Conservation (phyloP, 1,140 invertebrate species). For the Oscheius sp. region DNA sequence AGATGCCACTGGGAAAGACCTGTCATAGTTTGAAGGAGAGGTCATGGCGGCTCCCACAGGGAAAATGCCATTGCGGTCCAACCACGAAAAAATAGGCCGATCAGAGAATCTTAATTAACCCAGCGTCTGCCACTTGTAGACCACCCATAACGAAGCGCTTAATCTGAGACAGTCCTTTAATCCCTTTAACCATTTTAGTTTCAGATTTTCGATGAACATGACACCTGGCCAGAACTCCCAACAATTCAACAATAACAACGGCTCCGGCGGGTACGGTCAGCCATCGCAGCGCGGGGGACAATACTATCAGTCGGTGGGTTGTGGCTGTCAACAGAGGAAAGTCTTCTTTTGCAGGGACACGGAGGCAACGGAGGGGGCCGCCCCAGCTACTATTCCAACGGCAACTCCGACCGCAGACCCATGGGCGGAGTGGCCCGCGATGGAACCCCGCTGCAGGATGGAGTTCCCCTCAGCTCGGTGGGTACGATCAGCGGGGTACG, state of each 20-base stretch:
- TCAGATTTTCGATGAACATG: conserved; percentile 4
- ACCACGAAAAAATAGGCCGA: too few relatives aligned
- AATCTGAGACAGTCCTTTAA: not conserved
- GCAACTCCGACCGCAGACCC: conserved; percentile 13
- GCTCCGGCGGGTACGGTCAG: not conserved
- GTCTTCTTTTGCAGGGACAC: too few relatives aligned
- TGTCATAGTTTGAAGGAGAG: too few relatives aligned
- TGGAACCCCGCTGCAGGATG: conserved; percentile 23
- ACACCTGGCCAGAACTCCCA: not conserved
- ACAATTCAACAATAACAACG: not conserved
- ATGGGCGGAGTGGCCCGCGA: conserved; percentile 10
- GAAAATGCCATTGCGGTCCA: too few relatives aligned
- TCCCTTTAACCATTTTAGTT: not conserved
- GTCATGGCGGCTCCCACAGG: too few relatives aligned
- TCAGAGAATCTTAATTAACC: too few relatives aligned
- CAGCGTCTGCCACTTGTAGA: too few relatives aligned
- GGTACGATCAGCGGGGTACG: not conserved
- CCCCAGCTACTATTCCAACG: not conserved
- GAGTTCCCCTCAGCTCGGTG: conserved; percentile 27
- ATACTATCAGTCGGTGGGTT: not conserved
- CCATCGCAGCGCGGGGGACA: not conserved
- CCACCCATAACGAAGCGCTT: too few relatives aligned
- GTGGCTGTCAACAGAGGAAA: not conserved
- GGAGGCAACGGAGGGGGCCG: not conserved
- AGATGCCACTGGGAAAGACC: too few relatives aligned